phyloP scores from a whole-genome alignment of 2,888 invertebrate genomes.

The Cephonodes hylas region DNA sequence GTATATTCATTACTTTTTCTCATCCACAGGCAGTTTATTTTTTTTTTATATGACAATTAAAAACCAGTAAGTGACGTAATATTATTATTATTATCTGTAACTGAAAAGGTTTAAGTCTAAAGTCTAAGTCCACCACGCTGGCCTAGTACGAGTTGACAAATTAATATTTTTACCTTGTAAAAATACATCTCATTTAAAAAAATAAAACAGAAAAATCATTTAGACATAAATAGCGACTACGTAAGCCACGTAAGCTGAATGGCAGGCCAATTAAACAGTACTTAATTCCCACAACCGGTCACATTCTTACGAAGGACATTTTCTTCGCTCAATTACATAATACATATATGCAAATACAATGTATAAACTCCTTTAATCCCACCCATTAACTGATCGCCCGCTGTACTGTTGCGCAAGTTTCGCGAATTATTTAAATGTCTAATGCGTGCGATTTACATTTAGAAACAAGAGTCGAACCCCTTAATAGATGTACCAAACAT shows the following conservation, averaged over 20 bases:
- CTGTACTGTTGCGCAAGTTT: slow-evolving; percentile 59
- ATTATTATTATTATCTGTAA: no score
- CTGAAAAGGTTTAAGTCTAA: no score
- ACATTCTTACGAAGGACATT: slow-evolving; percentile 18
- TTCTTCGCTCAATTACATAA: slow-evolving; percentile 33
- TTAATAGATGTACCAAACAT: slow-evolving; percentile 60
- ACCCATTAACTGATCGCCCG: slow-evolving; percentile 43
- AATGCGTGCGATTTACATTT: slow-evolving; percentile 65
- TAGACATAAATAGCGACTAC: no score
- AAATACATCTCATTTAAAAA: neutral
- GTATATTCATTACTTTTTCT: no score
- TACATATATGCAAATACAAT: slow-evolving; percentile 29
- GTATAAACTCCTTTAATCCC: slow-evolving; percentile 37
- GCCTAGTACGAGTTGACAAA: no score
- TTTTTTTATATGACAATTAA: no score
- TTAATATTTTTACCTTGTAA: no score
- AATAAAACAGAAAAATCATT: no score
- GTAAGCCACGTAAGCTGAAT: neutral
- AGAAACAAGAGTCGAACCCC: slow-evolving; percentile 55
- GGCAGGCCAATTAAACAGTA: neutral
- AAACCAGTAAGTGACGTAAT: no score
- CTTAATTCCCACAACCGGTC: slow-evolving; percentile 11
- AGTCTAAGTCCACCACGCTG: no score
- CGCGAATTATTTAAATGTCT: slow-evolving; percentile 70
- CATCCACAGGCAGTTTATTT: no score